These are phyloP conservation scores for Bombus sylvicola DNA, from an alignment of 1,140 invertebrate species.

Conservation along the genomic window DNA sequence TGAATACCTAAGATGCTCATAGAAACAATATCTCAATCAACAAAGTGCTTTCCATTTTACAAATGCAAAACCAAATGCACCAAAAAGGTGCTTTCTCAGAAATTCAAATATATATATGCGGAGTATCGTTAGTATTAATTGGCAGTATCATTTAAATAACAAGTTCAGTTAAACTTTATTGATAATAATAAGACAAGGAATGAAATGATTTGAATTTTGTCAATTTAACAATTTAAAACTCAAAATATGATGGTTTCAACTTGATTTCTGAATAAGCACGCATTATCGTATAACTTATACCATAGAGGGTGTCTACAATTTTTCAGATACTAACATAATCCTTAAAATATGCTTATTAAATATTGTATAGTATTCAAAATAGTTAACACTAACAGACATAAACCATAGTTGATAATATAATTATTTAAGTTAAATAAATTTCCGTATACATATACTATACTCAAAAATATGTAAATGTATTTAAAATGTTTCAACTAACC, in stretches of 20 bases:
- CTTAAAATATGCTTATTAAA: slow-evolving; percentile 5
- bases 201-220: neutral
- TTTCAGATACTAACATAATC: slow-evolving; percentile 22
- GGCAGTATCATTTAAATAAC: neutral
- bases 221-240: neutral
- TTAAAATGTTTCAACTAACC: neutral
- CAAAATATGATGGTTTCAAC: neutral
- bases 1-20: slow-evolving; percentile 78
- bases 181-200: neutral
- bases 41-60: neutral
- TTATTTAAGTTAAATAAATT: too few species aligned
- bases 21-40: slow-evolving; percentile 63
- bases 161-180: neutral
- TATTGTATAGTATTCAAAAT: slow-evolving; percentile 6
- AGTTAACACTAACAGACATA: neutral
- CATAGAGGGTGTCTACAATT: slow-evolving; percentile 47
- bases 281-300: slow-evolving; percentile 2
- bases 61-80: neutral
- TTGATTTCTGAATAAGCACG: slow-evolving; percentile 11
- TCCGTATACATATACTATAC: neutral
- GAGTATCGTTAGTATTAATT: neutral
- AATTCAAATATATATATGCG: slow-evolving; percentile 1
- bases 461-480: neutral
- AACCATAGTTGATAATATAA: neutral
- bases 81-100: slow-evolving; percentile 2